These are phyloP conservation scores for Dendrophyllia cribrosa DNA, from an alignment of 64 coral and sea anemone species.

Conservation along the genomic window DNA sequence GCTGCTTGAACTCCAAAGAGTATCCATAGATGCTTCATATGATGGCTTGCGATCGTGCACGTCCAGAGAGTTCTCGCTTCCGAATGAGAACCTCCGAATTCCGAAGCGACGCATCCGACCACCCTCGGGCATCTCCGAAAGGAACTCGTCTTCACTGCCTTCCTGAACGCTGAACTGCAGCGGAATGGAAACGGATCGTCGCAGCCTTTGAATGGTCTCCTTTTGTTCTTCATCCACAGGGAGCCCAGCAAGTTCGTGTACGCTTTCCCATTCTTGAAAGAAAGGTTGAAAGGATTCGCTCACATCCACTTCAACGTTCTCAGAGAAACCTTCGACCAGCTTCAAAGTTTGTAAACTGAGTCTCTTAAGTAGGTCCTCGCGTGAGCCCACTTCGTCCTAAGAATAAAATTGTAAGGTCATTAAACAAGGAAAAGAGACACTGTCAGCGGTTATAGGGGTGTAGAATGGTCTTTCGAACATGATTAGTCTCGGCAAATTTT, in stretches of 20 bases:
- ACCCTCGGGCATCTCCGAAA: neutral
- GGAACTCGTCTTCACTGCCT: constrained; percentile 21
- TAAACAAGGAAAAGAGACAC: no score
- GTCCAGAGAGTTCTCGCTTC: constrained; percentile 70
- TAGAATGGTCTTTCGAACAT: no score
- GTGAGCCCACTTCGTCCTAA: constrained; percentile 78
- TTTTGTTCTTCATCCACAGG: constrained; percentile 55
- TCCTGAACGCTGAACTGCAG: neutral
- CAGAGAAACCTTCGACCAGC: constrained; percentile 86
- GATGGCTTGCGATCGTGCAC: constrained; percentile 66
- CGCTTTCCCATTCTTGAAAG: constrained; percentile 84
- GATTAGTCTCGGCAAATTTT: no score
- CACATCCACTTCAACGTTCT: constrained; percentile 87
- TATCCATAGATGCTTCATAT: constrained; percentile 86
- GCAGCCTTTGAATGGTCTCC: constrained; percentile 56
- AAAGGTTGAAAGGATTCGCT: constrained; percentile 82
- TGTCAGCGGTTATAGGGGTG: no score
- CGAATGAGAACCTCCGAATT: constrained; percentile 53
- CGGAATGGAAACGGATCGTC: constrained; percentile 11
- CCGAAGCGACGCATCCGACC: neutral
- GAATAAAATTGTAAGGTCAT: neutral
- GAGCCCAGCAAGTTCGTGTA: constrained; percentile 86
- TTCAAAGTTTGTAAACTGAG: constrained; percentile 79
- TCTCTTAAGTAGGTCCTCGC: constrained; percentile 71
- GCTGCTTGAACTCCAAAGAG: constrained; percentile 85